phyloP scores from a whole-genome alignment of 2,797 vertebrate genomes.

The Carapus acus region DNA sequence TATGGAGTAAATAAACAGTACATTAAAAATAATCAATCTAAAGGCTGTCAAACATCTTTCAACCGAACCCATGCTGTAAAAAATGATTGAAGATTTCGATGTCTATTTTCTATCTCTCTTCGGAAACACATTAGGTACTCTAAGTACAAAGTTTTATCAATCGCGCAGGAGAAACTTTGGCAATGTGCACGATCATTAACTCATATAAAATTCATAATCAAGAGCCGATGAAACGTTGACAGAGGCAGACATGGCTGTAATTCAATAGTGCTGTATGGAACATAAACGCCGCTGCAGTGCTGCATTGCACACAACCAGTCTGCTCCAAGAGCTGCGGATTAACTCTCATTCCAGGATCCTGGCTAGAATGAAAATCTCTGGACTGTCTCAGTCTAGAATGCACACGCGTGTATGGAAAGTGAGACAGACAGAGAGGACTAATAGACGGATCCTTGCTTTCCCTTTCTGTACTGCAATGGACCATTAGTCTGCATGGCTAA shows the following conservation, averaged over 20 bases:
- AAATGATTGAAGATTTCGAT: too few species aligned
- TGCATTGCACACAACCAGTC: slow-evolving; percentile 49
- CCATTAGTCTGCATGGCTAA: slow-evolving; percentile 58
- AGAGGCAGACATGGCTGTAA: slow-evolving; percentile 19
- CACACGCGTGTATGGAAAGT: slow-evolving; percentile 17
- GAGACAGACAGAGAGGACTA: slow-evolving; percentile 22
- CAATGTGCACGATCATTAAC: slow-evolving; percentile 19
- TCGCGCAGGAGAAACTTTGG: slow-evolving; percentile 22
- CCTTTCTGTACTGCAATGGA: slow-evolving; percentile 45
- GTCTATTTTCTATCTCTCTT: too few species aligned
- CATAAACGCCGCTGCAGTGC: slow-evolving; percentile 46
- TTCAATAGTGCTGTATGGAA: slow-evolving; percentile 24
- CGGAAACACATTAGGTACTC: too few species aligned
- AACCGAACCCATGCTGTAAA: too few species aligned
- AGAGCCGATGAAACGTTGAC: slow-evolving; percentile 1
- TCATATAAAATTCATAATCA: slow-evolving; percentile 13
- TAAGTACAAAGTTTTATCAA: too few species aligned
- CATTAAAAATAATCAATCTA: too few species aligned
- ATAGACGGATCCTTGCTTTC: slow-evolving; percentile 37
- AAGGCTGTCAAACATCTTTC: too few species aligned
- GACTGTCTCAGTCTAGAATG: slow-evolving; percentile 30
- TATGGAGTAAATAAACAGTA: too few species aligned
- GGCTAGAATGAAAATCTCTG: slow-evolving; percentile 23
- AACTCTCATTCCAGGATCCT: slow-evolving; percentile 52
- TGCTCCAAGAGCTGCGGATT: slow-evolving; percentile 49